These are phyloP conservation scores for Uloborus diversus DNA, from an alignment of 1,140 invertebrate genomes.

Conservation along the genomic window DNA sequence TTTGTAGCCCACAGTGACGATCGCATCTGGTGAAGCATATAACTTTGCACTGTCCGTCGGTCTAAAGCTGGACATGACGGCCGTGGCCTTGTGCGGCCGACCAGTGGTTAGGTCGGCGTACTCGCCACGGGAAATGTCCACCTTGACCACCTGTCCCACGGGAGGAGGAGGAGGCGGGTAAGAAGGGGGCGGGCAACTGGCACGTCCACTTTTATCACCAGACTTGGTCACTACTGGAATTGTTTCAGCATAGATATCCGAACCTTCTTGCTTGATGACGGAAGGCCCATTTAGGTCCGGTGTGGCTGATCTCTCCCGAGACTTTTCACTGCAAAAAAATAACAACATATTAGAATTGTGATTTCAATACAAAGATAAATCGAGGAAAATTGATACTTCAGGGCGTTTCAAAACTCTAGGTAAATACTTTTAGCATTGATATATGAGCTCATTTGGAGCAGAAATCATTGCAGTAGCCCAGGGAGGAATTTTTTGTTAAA, in stretches of 20 bases:
- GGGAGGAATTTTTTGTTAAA: too few relatives aligned
- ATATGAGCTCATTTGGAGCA: too few relatives aligned
- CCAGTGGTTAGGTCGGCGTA: conserved; percentile 51
- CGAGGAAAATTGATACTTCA: too few relatives aligned
- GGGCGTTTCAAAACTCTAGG: too few relatives aligned
- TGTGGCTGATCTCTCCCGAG: conserved; percentile 6
- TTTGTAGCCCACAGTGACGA: conserved; percentile 79
- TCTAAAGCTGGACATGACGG: conserved; percentile 80
- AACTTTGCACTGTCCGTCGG: conserved; percentile 84
- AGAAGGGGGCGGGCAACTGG: conserved; percentile 72
- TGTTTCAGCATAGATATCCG: conserved; percentile 59
- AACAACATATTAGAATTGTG: too few relatives aligned
- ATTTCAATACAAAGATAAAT: too few relatives aligned
- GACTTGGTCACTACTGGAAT: conserved; percentile 49
- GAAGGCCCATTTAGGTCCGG: conserved; percentile 15
- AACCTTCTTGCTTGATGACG: conserved; percentile 42
- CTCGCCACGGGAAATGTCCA: conserved; percentile 42
- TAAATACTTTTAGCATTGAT: too few relatives aligned
- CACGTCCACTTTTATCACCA: conserved; percentile 66
- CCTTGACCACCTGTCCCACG: conserved; percentile 35
- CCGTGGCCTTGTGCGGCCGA: conserved; percentile 18
- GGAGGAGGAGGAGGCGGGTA: conserved; percentile 77
- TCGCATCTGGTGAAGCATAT: conserved; percentile 86
- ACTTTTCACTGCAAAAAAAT: neutral
- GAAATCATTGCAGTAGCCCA: too few relatives aligned